These are phyloP conservation scores for Boulengeromyrus knoepffleri DNA, from an alignment of 2,113 vertebrate genomes.

Conservation along the genomic window DNA sequence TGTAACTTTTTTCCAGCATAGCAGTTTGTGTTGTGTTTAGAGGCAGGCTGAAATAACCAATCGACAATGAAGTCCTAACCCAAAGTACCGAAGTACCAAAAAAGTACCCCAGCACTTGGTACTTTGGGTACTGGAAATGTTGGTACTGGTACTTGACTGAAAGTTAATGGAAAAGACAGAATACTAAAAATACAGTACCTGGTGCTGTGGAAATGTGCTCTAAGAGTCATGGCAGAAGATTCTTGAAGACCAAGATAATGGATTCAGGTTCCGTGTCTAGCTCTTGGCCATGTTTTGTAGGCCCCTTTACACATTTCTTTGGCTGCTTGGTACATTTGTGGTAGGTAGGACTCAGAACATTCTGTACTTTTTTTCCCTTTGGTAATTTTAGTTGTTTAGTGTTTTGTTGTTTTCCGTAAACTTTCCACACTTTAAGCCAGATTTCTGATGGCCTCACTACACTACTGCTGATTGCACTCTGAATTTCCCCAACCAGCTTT, in stretches of 20 bases:
- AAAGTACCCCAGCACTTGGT: no score
- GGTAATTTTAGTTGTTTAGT: not conserved
- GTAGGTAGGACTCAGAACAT: not conserved
- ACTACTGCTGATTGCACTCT: not conserved
- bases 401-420: not conserved
- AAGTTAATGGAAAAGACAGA: not conserved
- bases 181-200: not conserved
- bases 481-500: not conserved
- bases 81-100: not conserved
- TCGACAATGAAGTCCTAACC: not conserved
- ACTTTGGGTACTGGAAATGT: not conserved
- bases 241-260: not conserved
- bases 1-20: no score
- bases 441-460: not conserved
- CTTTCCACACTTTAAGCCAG: not conserved
- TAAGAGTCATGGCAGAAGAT: no score
- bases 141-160: not conserved
- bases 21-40: not conserved
- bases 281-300: not conserved
- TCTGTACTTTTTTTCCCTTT: not conserved
- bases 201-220: no score
- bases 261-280: not conserved
- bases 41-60: not conserved
- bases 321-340: not conserved
- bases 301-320: not conserved